A percentile compares a stretch with the other conserved stretches of the same genome.
phyloP scores from a whole-genome alignment of 2,888 invertebrate genomes.

The Pseudococcus viburni region DNA sequence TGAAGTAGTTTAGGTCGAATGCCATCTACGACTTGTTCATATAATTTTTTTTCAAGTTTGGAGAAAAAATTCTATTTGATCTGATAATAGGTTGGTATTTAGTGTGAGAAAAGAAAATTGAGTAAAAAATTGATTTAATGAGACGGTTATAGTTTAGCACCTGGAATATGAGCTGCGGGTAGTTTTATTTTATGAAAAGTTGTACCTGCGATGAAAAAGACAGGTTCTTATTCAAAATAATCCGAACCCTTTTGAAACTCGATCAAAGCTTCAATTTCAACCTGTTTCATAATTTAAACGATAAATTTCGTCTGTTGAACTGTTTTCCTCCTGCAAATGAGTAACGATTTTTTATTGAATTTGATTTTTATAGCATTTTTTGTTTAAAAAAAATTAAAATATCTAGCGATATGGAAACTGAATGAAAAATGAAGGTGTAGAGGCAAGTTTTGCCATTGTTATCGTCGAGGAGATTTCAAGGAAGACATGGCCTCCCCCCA shows the following conservation, averaged over 20 bases:
- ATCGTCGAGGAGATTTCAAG: no score
- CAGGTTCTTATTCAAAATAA: neutral
- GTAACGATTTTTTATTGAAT: neutral
- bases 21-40: neutral
- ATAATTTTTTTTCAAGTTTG: neutral
- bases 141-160: neutral
- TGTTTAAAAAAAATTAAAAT: no score
- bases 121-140: no score
- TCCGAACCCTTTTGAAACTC: neutral
- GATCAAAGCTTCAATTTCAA: neutral
- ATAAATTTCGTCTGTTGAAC: neutral
- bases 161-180: neutral
- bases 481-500: no score
- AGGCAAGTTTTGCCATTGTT: no score
- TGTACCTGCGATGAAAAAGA: slow-evolving; percentile 9
- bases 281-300: neutral
- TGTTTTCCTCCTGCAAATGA: neutral
- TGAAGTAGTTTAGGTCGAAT: slow-evolving; percentile 46
- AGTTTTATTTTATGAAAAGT: neutral
- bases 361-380: no score
- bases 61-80: neutral
- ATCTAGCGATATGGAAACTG: no score
- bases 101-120: no score
- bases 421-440: no score
- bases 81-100: no score